Percentiles rank a stretch among this genome's conserved stretches.
Conservation (phyloP, 1,140 invertebrate species). For the Conus ventricosus region DNA sequence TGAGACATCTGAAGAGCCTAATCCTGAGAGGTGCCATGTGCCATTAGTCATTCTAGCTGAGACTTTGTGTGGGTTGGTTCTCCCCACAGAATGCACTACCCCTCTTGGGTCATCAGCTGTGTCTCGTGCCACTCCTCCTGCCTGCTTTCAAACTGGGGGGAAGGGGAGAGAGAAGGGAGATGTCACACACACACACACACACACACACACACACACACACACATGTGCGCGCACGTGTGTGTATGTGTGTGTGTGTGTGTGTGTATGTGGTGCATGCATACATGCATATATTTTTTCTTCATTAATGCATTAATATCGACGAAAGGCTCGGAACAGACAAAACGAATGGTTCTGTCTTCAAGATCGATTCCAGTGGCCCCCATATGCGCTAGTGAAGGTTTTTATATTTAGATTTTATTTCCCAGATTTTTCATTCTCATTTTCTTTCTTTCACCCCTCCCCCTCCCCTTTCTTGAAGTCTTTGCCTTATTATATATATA, state of each 20-base stretch:
- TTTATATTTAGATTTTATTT: not conserved
- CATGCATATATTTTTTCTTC: not conserved
- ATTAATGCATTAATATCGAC: not conserved
- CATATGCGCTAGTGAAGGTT: not conserved
- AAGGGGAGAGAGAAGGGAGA: not conserved
- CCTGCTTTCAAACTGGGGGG: too few relatives aligned
- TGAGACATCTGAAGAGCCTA: too few relatives aligned
- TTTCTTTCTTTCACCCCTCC: too few relatives aligned
- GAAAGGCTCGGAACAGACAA: not conserved
- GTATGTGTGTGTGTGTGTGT: conserved; percentile 9
- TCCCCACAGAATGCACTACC: not conserved
- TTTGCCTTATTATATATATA: too few relatives aligned
- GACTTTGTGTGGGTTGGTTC: not conserved
- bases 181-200: not conserved
- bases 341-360: not conserved
- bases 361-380: not conserved
- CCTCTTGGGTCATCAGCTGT: not conserved
- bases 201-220: not conserved
- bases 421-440: too few relatives aligned
- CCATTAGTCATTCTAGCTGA: too few relatives aligned
- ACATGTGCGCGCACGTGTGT: not conserved
- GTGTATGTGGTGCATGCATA: conserved; percentile 4
- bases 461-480: too few relatives aligned
- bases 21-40: too few relatives aligned
- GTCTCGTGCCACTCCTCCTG: not conserved